Base-by-base conservation (phyloP, 2,888 invertebrate species). In the Orthosia gothica region DNA sequence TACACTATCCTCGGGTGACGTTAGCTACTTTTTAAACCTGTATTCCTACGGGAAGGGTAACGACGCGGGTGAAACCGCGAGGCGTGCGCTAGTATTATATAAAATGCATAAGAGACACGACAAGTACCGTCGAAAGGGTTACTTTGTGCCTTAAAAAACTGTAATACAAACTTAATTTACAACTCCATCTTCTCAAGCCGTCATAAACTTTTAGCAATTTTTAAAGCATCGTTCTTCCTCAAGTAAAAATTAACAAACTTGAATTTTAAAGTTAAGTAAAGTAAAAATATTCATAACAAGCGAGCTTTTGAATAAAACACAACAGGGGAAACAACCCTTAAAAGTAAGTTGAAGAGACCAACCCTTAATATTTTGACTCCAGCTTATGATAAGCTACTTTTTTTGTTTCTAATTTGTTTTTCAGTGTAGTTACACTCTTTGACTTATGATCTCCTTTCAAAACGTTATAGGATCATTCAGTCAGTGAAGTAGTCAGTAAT, bases 271-370 rank as follows among this genome's bases (percentile, higher is more conserved):
- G 70, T 86, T 72, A 45, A 26, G 45, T 67, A 11, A 59, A 59
- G 58, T 79, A 83, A 83, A 86, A 75, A 85, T 84, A 82, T 87
- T 83, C 83, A 79, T 81, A 73, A 77, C 77, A 69, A 61, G 62
- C 54, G 12, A n/a, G 26, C 58, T 66, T 66, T 75, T 87, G 86
- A 87, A 86, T 86, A 86, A 86, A 83, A 76, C 57, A 77, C 55
- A 72, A 71, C 70, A 32, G 49, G 40, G 62, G 63, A 69, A 87
- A 69, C 74, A 78, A 87, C 81, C 79, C 83, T 76, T 73, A 67
- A 77, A 83, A 83, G 58, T 65, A 52, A 70, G 54, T 81, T 78
- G 26, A 65, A 61, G 55, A 76, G 58, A 50, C n/a, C n/a, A 68
- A 49, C 74, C 74, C 59, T 64, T 74, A 74, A 74, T 59, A 62